These are phyloP conservation scores for Calameuta pallipes DNA, from an alignment of 2,888 invertebrate genomes.

Conservation along the genomic window DNA sequence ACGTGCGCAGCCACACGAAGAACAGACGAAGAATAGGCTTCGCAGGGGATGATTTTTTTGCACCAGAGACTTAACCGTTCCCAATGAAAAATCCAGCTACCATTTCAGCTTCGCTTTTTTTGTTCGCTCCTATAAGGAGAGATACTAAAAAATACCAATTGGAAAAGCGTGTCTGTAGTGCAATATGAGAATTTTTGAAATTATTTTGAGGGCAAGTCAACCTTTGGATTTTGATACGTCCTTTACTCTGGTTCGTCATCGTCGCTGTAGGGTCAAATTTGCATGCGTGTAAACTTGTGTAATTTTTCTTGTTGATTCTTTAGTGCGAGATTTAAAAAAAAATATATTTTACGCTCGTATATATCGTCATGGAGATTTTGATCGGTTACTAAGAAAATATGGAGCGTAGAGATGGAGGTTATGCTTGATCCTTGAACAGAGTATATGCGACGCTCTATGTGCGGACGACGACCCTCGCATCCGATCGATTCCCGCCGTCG, in stretches of 20 bases:
- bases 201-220: too few relatives aligned
- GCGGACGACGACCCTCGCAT: constrained; percentile 45
- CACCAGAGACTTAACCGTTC: background rate
- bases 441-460: constrained; percentile 23
- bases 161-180: too few relatives aligned
- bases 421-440: constrained; percentile 1
- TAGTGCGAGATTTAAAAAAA: background rate
- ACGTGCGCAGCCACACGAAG: background rate
- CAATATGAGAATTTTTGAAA: too few relatives aligned
- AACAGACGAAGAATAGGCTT: background rate
- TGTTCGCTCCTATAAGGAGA: background rate
- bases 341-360: background rate
- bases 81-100: background rate
- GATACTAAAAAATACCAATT: too few relatives aligned
- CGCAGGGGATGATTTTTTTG: background rate
- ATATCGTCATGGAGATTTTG: background rate
- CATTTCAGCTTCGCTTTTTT: background rate
- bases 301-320: background rate
- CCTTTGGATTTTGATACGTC: background rate
- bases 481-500: constrained; percentile 44
- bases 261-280: background rate
- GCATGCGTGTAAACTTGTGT: background rate
- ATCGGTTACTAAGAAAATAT: background rate
- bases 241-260: background rate
- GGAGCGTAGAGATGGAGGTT: background rate